phyloP scores from a whole-genome alignment of 2,113 vertebrate genomes.

The Misgurnus mizolepis region DNA sequence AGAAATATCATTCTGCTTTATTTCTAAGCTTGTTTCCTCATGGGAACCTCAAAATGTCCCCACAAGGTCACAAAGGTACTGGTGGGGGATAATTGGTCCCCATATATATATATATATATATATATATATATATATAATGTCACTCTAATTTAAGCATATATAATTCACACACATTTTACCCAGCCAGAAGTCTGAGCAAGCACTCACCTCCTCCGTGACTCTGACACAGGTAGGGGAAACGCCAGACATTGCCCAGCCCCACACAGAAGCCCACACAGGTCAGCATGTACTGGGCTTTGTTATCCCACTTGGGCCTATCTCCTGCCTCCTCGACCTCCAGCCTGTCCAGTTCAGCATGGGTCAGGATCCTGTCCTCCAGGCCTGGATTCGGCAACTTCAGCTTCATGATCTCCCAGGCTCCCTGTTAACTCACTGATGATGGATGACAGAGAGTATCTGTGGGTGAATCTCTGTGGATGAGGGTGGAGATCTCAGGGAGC shows the following conservation, averaged over 20 bases:
- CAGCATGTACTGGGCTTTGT: slow-evolving; percentile 91
- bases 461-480: background rate
- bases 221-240: slow-evolving; percentile 91
- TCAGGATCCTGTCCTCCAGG: slow-evolving; percentile 84
- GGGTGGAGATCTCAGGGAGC: background rate
- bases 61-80: too few species aligned
- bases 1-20: too few species aligned
- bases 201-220: slow-evolving; percentile 89
- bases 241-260: slow-evolving; percentile 90
- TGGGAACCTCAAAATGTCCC: too few species aligned
- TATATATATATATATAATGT: too few species aligned
- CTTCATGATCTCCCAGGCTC: slow-evolving; percentile 53
- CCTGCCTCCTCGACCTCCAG: slow-evolving; percentile 80
- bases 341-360: slow-evolving; percentile 76
- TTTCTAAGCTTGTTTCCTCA: too few species aligned
- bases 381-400: slow-evolving; percentile 80
- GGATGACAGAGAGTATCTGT: background rate
- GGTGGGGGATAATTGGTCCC: too few species aligned
- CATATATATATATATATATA: too few species aligned
- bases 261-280: slow-evolving; percentile 91
- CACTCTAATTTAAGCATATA: background rate
- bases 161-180: background rate
- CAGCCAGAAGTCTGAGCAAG: background rate
- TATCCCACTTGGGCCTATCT: slow-evolving; percentile 89
- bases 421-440: background rate